Percentiles rank a stretch among this genome's conserved stretches.
Conservation (phyloP, 1,140 invertebrate genomes). For the Drosophila serrata region DNA sequence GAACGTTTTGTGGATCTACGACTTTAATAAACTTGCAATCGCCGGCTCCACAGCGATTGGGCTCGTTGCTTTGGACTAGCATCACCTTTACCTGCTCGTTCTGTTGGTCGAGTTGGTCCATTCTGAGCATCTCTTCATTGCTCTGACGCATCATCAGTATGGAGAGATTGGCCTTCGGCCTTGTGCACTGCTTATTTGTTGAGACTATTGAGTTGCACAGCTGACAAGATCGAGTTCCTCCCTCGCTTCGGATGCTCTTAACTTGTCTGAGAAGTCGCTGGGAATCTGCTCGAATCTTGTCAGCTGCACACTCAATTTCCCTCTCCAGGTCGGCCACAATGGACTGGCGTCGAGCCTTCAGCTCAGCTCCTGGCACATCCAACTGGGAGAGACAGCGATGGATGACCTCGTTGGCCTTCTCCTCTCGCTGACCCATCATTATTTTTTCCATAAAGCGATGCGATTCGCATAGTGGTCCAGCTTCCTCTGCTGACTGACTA, state of each 20-base stretch:
- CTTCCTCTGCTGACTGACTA: not conserved
- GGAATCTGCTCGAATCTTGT: not conserved
- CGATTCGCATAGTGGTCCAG: constrained; percentile 3
- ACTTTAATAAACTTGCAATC: not conserved
- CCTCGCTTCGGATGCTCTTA: not conserved
- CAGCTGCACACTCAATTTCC: constrained; percentile 32
- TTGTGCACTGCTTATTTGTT: not conserved
- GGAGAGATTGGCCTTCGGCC: not conserved
- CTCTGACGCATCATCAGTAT: constrained; percentile 18
- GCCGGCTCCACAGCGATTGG: not conserved
- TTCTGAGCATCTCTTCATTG: not conserved
- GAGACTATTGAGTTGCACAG: not conserved
- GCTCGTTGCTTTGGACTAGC: not conserved
- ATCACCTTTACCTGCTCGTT: constrained; percentile 7
- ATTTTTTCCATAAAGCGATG: constrained; percentile 1
- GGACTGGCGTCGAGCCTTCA: not conserved
- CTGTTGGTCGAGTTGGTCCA: not conserved
- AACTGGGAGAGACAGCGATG: constrained; percentile 10
- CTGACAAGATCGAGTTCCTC: not conserved
- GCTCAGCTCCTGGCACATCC: not conserved
- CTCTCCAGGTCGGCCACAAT: constrained; percentile 48
- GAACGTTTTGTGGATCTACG: not conserved
- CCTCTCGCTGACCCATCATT: not conserved
- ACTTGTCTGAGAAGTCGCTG: not conserved
- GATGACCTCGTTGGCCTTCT: not conserved